A percentile compares a stretch with the other conserved stretches of the same genome.
These are phyloP conservation scores for Microcaecilia unicolor DNA, from an alignment of 2,797 vertebrate species.

Conservation along the genomic window DNA sequence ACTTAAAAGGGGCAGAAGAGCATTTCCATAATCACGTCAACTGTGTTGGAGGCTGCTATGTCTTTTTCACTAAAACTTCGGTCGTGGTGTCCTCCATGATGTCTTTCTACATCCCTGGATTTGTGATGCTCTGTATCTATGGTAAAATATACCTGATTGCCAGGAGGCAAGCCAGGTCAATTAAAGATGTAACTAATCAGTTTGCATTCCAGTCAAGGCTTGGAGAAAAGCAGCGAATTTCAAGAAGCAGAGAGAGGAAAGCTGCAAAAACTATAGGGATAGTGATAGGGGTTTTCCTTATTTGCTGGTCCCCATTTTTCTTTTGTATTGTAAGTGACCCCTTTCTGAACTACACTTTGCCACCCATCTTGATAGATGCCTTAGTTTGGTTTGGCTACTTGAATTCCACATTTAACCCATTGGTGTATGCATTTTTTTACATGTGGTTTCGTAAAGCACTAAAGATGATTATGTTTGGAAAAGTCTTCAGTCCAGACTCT, in stretches of 20 bases:
- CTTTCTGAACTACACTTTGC: slow-evolving; percentile 40
- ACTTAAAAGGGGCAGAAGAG: slow-evolving; percentile 43
- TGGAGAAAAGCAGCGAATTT: slow-evolving; percentile 26
- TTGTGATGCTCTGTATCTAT: slow-evolving; percentile 68
- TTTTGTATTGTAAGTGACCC: slow-evolving; percentile 53
- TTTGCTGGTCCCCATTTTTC: slow-evolving; percentile 73
- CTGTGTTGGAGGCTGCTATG: slow-evolving; percentile 53
- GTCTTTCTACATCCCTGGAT: slow-evolving; percentile 66
- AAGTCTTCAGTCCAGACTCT: slow-evolving; percentile 56
- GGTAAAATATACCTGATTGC: slow-evolving; percentile 70
- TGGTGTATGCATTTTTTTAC: slow-evolving; percentile 78
- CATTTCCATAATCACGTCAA: slow-evolving; percentile 38
- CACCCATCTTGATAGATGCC: slow-evolving; percentile 45
- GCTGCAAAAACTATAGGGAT: slow-evolving; percentile 66
- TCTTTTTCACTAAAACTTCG: slow-evolving; percentile 56
- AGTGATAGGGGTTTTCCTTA: slow-evolving; percentile 66
- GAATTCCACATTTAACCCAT: slow-evolving; percentile 73
- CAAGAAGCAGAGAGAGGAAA: slow-evolving; percentile 54
- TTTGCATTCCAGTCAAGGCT: slow-evolving; percentile 14
- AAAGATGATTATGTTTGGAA: slow-evolving; percentile 53
- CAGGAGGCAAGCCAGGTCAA: slow-evolving; percentile 58
- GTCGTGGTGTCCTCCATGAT: slow-evolving; percentile 38
- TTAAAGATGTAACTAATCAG: slow-evolving; percentile 32
- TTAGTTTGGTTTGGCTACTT: slow-evolving; percentile 69
- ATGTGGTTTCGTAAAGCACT: slow-evolving; percentile 69